phyloP scores from a whole-genome alignment of 53 echinoderm and acorn worm species.

The Apostichopus leukothele region DNA sequence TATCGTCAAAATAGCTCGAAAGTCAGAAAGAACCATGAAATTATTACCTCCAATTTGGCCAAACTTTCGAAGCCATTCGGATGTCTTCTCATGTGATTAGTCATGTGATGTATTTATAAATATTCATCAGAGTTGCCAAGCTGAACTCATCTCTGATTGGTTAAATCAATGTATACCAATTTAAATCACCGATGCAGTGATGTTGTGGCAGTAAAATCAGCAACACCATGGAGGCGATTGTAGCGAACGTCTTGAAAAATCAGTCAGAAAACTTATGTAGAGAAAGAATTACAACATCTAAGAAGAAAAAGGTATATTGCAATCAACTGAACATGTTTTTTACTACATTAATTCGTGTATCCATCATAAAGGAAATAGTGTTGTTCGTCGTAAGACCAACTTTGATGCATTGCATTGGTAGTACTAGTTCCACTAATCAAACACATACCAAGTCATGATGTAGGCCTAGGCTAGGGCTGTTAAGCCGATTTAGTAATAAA shows the following conservation, averaged over 20 bases:
- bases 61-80: slow-evolving; percentile 28
- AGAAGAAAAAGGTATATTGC: not conserved
- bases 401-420: no score
- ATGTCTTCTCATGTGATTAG: slow-evolving; percentile 6
- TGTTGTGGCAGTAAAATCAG: not conserved
- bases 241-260: not conserved
- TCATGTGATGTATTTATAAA: not conserved
- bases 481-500: no score
- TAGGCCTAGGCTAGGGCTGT: no score
- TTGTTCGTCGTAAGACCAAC: no score
- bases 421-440: no score
- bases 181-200: not conserved
- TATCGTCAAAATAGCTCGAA: no score
- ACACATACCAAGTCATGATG: no score
- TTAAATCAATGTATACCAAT: not conserved
- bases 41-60: slow-evolving; percentile 21
- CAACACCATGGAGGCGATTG: slow-evolving; percentile 9
- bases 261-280: not conserved
- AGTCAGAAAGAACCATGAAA: no score
- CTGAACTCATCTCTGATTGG: not conserved
- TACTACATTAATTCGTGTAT: no score
- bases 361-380: no score
- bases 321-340: no score
- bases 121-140: no score
- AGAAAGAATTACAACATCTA: not conserved